A percentile compares a stretch with the other conserved stretches of the same genome.
Evolutionary conservation across 2,113 vertebrate genomes (phyloP).

Genomic region (Nothobranchius kuhntae): DNA sequence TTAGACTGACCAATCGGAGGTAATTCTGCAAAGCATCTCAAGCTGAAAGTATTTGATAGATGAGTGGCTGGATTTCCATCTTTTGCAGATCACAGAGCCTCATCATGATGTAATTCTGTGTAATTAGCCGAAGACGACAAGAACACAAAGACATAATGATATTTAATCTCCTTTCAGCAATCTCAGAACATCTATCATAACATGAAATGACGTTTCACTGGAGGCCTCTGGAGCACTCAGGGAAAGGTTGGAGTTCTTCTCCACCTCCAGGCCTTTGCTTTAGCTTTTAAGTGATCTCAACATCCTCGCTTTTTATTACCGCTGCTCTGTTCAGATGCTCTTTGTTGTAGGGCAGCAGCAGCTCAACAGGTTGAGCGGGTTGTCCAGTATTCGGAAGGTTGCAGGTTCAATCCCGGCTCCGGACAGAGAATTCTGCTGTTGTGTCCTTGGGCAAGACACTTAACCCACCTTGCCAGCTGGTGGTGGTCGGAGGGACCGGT

Average conservation of each 20-base stretch:
- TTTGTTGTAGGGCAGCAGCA: constrained; percentile 25
- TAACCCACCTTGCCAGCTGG: no score
- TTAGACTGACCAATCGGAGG: constrained; percentile 33
- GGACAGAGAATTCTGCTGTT: no score
- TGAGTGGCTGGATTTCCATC: constrained; percentile 54
- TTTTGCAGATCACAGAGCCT: constrained; percentile 43
- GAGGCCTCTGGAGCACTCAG: constrained; percentile 34
- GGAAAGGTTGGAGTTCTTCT: constrained; percentile 43
- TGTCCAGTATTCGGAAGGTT: no score
- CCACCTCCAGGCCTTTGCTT: constrained; percentile 37
- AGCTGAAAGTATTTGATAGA: constrained; percentile 48
- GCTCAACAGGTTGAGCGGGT: no score
- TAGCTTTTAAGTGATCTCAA: constrained; percentile 55
- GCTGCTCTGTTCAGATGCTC: constrained; percentile 46
- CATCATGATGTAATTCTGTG: constrained; percentile 70
- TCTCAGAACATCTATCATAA: constrained; percentile 48
- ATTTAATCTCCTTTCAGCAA: constrained; percentile 66
- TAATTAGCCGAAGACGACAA: constrained; percentile 75
- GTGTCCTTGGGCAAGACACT: no score
- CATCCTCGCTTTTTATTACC: constrained; percentile 52
- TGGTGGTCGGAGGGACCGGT: no score
- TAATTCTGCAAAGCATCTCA: constrained; percentile 41
- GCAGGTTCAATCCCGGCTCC: no score
- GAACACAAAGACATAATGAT: constrained; percentile 65
- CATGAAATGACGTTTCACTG: constrained; percentile 43